Base-by-base conservation (phyloP, 2,888 invertebrate species). In the Euspilapteryx auroguttella region DNA sequence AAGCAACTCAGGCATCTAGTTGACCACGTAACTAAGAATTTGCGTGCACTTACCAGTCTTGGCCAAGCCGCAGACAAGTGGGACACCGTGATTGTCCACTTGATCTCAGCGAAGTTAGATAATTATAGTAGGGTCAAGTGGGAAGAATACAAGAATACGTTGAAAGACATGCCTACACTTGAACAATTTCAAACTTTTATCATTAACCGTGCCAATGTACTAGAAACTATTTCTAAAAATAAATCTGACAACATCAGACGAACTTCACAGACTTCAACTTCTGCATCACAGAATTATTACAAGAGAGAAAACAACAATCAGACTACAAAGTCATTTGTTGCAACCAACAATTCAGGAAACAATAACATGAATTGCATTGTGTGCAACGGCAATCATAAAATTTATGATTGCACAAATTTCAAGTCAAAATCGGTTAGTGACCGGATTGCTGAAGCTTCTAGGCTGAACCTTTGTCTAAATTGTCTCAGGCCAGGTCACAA, bases 1-100 rank as follows among this genome's bases (percentile, higher is more conserved):
- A 28, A 13, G 3, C 31, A 34, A 2, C 22, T 40, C 8, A 27
- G 37, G 7, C 35, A 29, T 23, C 25, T 37, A 22, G 31, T 38
- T 6, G 40, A 41, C 21, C 33, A 39, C 10, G 30, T 39, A 1
- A 32, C 33, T n/a, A 41, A 39, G 29, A 38, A 41, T 15, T 23
- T 41, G 21, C 35, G 39, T 2, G 37, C 41, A 2, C 21, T 41
- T 8, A 5, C 29, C 12, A 37, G 28, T 21, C 20, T 41, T 20
- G 37, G 37, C 8, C 31, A 34, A 17, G 30, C 34, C 17, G 8
- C 17, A 17, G 17, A 17, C 17, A 17, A 17, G 17, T 17, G 17
- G 17, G 17, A 17, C 17, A 8, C 8, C 8, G 5, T 17, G 8
- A 17, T 17, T 17, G 8, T 17, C 17, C 8, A 6, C 8, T 6